Percentiles rank a stretch among this genome's conserved stretches.
phyloP scores from a whole-genome alignment of 2,797 vertebrate genomes.

The Channallabes apus region DNA sequence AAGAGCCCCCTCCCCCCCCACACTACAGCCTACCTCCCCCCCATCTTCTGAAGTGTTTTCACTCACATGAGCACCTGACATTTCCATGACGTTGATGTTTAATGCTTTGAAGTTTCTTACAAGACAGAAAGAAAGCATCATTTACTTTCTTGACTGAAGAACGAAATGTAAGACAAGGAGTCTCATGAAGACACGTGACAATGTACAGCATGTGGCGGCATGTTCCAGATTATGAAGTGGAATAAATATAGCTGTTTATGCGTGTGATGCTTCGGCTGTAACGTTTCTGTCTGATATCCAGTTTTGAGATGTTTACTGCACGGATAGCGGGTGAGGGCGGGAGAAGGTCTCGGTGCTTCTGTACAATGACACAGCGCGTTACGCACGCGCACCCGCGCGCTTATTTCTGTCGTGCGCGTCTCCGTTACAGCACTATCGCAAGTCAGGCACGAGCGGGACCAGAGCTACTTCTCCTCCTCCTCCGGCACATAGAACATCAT shows the following conservation, averaged over 20 bases:
- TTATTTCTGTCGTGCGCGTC: neutral
- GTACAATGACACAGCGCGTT: constrained; percentile 25
- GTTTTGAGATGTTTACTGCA: neutral
- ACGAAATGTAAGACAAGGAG: neutral
- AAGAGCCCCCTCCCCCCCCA: no score
- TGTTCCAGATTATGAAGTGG: neutral
- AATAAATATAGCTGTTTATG: neutral
- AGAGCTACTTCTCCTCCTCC: neutral
- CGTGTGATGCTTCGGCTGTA: neutral
- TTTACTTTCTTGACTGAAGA: neutral
- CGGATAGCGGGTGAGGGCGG: neutral
- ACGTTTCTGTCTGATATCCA: no score
- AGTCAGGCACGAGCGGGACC: neutral
- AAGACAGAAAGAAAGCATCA: neutral
- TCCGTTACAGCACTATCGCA: neutral
- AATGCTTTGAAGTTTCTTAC: no score
- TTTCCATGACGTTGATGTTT: no score
- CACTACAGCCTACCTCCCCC: no score
- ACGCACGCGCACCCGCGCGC: neutral
- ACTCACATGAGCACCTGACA: no score
- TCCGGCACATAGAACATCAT: neutral
- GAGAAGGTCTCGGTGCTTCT: neutral
- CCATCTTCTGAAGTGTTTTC: no score
- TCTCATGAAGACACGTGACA: neutral
- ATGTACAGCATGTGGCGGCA: neutral